Percentiles rank a stretch among this genome's conserved stretches.
Evolutionary conservation across 1,140 invertebrate genomes (phyloP).

Genomic region (Laupala kohalensis): DNA sequence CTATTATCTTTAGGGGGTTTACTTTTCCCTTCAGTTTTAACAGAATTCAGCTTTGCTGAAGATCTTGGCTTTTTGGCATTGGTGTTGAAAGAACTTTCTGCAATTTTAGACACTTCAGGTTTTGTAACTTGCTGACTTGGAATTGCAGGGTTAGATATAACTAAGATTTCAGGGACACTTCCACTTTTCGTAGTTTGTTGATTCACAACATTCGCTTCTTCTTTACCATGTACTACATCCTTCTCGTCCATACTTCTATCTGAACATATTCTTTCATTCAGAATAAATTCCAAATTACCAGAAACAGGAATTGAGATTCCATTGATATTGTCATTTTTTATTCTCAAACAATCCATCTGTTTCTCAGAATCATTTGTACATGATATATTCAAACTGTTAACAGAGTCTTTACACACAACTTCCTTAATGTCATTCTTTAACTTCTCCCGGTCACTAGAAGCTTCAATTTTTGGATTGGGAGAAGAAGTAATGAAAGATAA

Average conservation of each 20-base stretch:
- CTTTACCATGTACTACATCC: conserved; percentile 36
- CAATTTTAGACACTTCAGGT: neutral
- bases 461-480: no score
- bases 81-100: conserved; percentile 14
- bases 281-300: no score
- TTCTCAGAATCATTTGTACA: no score
- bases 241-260: conserved; percentile 34
- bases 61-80: conserved; percentile 14
- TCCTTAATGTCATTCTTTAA: no score
- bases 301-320: no score
- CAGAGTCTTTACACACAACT: no score
- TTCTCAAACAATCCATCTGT: no score
- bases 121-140: neutral
- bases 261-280: no score
- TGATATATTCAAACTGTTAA: no score
- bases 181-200: conserved; percentile 41
- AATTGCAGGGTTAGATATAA: conserved; percentile 38
- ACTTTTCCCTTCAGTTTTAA: neutral
- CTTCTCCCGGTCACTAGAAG: no score
- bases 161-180: conserved; percentile 43
- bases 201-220: conserved; percentile 44
- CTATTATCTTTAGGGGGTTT: neutral
- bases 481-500: no score
- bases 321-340: no score
- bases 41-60: neutral